Base-by-base conservation (phyloP, 2,797 vertebrate genomes). In the Nothura maculosa region DNA sequence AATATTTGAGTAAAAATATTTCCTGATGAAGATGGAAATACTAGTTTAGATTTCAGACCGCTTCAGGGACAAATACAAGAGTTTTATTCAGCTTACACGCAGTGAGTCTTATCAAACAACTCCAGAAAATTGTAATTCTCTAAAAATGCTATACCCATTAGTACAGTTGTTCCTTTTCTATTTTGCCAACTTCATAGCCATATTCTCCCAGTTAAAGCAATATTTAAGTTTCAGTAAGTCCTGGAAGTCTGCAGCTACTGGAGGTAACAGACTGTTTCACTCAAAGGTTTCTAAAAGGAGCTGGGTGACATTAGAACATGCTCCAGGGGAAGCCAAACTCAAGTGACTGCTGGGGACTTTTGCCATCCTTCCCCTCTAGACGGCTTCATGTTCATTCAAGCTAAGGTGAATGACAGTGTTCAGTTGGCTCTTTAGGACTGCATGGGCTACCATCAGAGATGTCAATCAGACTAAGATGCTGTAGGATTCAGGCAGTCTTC, bases 321-420 rank as follows among this genome's bases (percentile, higher is more conserved):
- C 36, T 45, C 68, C 30, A 58, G 10, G 8, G 73, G 40, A 83
- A 68, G 36, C 28, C 70, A 72, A 68, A 21, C 12, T 68, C 45
- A 78, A 60, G 18, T 3, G 5, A 7, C 36, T 28, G 36, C 8
- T 12, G 20, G 12, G 7, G 10, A 48, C 72, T 61, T 84, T 50
- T n/a, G 64, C 66, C 61, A 72, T 4, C 8, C n/a, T 42, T 21
- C 3, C 13, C 20, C 32, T 75, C 36, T 28, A 68, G 69, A 5
- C 9, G 80, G 10, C 2, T 48, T 14, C 32, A 62, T 1, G 2
- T 63, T 70, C 3, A 0, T 21, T 61, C 4, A 86, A 27, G 9
- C 40, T 61, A 24, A 52, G 2, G 2, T 43, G 50, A 79, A 14
- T 32, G 25, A 83, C 58, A 66, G 27, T 3, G 18, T 52, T 3